A percentile compares a stretch with the other conserved stretches of the same genome.
phyloP scores from a whole-genome alignment of 2,888 invertebrate genomes.

The Stegophylla sp. region DNA sequence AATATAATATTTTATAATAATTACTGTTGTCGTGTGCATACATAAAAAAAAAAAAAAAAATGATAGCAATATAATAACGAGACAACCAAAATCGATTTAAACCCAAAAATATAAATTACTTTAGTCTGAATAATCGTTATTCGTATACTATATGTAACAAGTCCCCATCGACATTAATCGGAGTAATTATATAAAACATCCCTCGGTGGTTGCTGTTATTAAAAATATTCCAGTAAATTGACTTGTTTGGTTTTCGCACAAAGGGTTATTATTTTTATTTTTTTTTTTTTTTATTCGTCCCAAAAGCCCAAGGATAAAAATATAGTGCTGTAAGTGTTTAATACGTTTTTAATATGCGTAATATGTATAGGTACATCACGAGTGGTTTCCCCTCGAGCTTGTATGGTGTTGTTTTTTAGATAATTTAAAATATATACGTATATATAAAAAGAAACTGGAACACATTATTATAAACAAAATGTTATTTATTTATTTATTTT shows the following conservation, averaged over 20 bases:
- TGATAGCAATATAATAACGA: neutral
- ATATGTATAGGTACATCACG: neutral
- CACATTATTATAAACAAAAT: neutral
- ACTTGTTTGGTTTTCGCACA: neutral
- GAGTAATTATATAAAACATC: neutral
- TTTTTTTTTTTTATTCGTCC: neutral
- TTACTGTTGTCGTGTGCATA: neutral
- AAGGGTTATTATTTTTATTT: neutral
- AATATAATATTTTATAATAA: too few relatives aligned
- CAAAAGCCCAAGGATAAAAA: neutral
- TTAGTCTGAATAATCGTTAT: too few relatives aligned
- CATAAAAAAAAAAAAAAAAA: neutral
- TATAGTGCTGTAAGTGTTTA: neutral
- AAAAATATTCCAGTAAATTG: neutral
- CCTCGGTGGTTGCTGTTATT: neutral
- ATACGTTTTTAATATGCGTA: conserved; percentile 1
- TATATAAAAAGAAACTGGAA: neutral
- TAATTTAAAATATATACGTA: neutral
- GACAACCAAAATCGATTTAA: neutral
- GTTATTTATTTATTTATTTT: too few relatives aligned
- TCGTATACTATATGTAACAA: too few relatives aligned
- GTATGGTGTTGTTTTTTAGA: neutral
- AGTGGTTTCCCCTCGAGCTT: neutral
- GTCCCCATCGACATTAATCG: too few relatives aligned
- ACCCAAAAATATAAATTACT: neutral